Base-by-base conservation (phyloP, 1,140 invertebrate genomes). In the Hycleus cichorii region DNA sequence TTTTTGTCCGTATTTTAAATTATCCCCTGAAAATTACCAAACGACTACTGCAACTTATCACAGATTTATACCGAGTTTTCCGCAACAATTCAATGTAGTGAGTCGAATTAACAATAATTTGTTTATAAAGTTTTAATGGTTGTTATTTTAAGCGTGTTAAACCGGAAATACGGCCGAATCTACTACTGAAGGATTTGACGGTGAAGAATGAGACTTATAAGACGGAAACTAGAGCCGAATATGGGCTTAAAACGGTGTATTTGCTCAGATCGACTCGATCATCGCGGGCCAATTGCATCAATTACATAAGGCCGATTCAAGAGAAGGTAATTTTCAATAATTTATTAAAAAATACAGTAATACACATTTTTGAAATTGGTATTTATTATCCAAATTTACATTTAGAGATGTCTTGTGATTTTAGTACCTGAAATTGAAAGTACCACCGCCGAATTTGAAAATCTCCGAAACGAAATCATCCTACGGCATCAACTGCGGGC, bases 391-490 rank as follows among this genome's bases (percentile, higher is more conserved):
- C 18, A 18, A 18, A 1, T 18, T 12, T 18, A 1, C 18, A 18
- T 18, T 18, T 18, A 18, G 18, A 18, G 18, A 18, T 18, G 18
- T 18, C 18, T 18, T 18, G 18, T 18, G 18, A 32, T 32, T 32
- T 32, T 7, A 32, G 32, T 32, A 32, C 32, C 7, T 32, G 32
- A 32, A 32, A 32, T 32, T 32, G 54, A 59, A 67, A 52, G 67
- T 66, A n/a, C 65, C 66, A n/a, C 63, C 66, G 8, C 63, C 66
- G 8, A 64, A 64, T 42, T 24, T 44, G 7, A 57, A 42, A 11
- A 55, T 68, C 46, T 71, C 71, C 6, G 69, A 69, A 64, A 71
- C 65, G 63, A 68, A 71, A 49, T 61, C 64, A 12, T 51, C 57
- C 4, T 73, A 63, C 49, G 51, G 49, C 18, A 59, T 32, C 7